Evolutionary conservation across 2,113 vertebrate genomes (phyloP).

Genomic region (Rana temporaria): DNA sequence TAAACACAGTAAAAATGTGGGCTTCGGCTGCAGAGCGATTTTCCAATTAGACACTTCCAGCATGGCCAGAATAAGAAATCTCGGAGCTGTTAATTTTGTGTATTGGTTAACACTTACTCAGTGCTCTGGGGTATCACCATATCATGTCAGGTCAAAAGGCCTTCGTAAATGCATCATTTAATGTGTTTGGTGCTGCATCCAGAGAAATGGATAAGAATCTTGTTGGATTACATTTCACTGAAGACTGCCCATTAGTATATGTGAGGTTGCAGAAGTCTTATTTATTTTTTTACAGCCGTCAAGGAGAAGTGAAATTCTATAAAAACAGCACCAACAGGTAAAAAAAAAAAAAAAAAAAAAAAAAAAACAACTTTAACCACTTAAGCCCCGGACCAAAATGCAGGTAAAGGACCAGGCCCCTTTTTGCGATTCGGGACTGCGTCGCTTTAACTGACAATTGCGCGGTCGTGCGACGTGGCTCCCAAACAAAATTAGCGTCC

Average conservation of each 20-base stretch:
- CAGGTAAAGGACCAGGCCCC: no score
- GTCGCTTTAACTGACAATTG: no score
- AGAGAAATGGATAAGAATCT: conserved; percentile 45
- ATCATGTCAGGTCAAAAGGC: conserved; percentile 54
- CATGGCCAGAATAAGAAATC: not conserved
- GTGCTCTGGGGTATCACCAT: not conserved
- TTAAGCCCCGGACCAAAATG: no score
- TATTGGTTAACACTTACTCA: conserved; percentile 40
- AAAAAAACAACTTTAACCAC: not conserved
- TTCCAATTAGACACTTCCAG: conserved; percentile 25
- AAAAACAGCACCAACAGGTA: not conserved
- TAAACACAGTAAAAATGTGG: conserved; percentile 25
- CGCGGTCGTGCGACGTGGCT: no score
- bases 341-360: not conserved
- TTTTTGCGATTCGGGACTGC: no score
- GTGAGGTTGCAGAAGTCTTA: rapidly evolving
- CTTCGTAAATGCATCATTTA: conserved; percentile 39
- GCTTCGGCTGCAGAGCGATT: conserved; percentile 27
- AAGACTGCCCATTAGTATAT: not conserved
- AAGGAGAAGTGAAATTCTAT: not conserved
- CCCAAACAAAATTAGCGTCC: no score
- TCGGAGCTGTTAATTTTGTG: conserved; percentile 17
- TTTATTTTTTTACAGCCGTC: conserved; percentile 56
- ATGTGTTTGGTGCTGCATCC: conserved; percentile 20
- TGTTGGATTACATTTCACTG: not conserved